Base-by-base conservation (phyloP, 2,113 vertebrate genomes). In the Myotis brandtii region DNA sequence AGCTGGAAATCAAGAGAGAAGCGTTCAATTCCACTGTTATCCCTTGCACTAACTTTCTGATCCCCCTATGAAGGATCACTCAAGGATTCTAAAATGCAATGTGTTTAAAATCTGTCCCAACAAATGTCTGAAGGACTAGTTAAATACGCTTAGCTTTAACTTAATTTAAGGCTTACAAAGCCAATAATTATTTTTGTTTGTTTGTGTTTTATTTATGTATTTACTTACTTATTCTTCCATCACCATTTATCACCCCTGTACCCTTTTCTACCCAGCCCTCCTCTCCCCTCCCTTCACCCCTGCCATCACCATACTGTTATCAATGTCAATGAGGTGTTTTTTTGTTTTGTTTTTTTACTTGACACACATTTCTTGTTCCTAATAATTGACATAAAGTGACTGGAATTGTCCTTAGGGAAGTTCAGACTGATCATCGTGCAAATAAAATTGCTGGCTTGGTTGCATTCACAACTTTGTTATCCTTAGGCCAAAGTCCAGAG, bases 401-500 rank as follows among this genome's bases (percentile, higher is more conserved):
- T 92, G 67, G 66, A 96, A 66, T 12, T 86, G 59, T 95, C 89
- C 85, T 96, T 93, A 89, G 95, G 70, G 95, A 95, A 94, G 76
- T 89, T 95, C 16, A 69, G 52, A 25, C 70, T 96, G 82, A 87
- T 62, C 46, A 89, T 72, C 34, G 27, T 95, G 81, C 87, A 96
- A 82, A 89, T 94, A 93, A 96, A 84, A 85, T 73, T 90, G 11
- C 93, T 96, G 93, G 93, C 76, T 27, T 82, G 9, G 14, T 69
- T 94, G 91, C 88, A 88, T 86, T 76, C 12, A 69, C 67, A 77
- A 52, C 76, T 84, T 96, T 72, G 54, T 92, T 96, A 82, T 95
- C 95, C 52, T 95, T 30, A 30, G 34, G 72, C 77, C 6, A 73
- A 73, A 90, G 56, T 95, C 54, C 40, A 82, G 56, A 95, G 43